Conservation (phyloP, 2,888 invertebrate genomes). For the Hyposoter didymator region DNA sequence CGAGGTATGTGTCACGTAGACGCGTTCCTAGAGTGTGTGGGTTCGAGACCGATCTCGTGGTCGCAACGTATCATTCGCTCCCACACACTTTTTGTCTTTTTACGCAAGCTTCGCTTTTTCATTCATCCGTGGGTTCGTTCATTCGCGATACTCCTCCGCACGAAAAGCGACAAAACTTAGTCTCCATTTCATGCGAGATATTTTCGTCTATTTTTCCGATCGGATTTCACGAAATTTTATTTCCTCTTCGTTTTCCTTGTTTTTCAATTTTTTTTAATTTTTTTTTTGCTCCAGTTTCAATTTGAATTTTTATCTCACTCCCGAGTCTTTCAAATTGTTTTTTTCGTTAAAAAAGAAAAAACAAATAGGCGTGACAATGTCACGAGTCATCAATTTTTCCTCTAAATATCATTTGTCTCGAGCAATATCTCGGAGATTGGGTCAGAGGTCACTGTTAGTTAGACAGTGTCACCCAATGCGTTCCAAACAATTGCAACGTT, state of each 20-base stretch:
- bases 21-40: conserved; percentile 35
- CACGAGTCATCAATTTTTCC: neutral
- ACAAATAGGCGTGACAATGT: neutral
- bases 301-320: neutral
- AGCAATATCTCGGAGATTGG: conserved; percentile 32
- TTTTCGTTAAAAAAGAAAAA: neutral
- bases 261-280: neutral
- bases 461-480: conserved; percentile 25
- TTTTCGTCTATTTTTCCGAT: neutral
- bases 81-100: conserved; percentile 25
- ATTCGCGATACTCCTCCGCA: conserved; percentile 32
- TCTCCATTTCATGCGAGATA: neutral
- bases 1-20: conserved; percentile 50
- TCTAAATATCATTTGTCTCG: conserved; percentile 29
- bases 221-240: neutral
- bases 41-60: conserved; percentile 25
- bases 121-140: conserved; percentile 57
- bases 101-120: conserved; percentile 30
- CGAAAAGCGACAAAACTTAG: neutral
- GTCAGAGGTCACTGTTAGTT: conserved; percentile 18
- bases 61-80: neutral
- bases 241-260: neutral
- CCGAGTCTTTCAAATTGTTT: neutral
- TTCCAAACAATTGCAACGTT: conserved; percentile 22
- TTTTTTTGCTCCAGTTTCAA: neutral